A percentile compares a stretch with the other conserved stretches of the same genome.
Evolutionary conservation across 2,797 vertebrate species (phyloP).

Genomic region (Gymnopithys bicolor): DNA sequence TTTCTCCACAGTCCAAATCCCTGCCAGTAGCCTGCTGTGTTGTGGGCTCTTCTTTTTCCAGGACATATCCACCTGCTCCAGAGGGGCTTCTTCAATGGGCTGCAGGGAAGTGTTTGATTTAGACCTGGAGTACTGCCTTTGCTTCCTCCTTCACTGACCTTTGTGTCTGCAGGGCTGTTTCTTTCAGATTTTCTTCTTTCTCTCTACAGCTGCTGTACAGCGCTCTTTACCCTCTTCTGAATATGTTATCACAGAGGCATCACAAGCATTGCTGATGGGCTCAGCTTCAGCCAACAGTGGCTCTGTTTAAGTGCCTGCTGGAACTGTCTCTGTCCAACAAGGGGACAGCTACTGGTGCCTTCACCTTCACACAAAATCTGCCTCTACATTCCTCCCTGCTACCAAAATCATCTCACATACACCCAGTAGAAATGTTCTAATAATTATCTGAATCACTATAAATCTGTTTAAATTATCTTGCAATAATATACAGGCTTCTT

Average conservation of each 20-base stretch:
- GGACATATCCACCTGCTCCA: not conserved
- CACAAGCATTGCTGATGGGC: accelerated
- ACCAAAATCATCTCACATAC: not conserved
- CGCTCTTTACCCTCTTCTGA: not conserved
- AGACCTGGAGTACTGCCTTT: not conserved
- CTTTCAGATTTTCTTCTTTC: not conserved
- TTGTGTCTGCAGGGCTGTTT: not conserved
- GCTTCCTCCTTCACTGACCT: not conserved
- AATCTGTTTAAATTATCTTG: not conserved
- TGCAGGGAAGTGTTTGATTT: not conserved
- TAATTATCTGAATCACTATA: not conserved
- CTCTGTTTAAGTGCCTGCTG: not conserved
- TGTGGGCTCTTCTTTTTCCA: not conserved
- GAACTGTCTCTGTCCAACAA: not conserved
- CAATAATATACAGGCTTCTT: not conserved
- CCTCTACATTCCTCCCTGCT: not conserved
- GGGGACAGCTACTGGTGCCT: not conserved
- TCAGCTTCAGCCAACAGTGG: not conserved
- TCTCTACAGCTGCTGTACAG: not conserved
- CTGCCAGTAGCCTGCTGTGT: not conserved
- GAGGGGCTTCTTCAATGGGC: not conserved
- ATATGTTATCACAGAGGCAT: not conserved
- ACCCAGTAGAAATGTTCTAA: not conserved
- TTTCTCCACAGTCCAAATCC: not conserved
- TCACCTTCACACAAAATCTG: not conserved